Base-by-base conservation (phyloP, 2,797 vertebrate genomes). In the Betta splendens region DNA sequence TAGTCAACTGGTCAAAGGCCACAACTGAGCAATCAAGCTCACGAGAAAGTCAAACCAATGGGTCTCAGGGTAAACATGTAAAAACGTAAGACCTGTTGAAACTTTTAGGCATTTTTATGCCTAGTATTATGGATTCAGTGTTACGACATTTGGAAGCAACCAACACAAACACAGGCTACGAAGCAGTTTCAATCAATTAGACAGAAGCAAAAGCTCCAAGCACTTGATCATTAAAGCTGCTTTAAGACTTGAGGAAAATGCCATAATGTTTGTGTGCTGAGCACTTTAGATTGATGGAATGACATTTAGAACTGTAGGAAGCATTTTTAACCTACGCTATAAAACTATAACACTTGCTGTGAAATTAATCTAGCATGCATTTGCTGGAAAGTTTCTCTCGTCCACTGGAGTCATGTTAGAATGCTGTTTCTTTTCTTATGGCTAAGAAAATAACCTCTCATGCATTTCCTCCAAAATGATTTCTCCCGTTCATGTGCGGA, bases 61-160 rank as follows among this genome's bases (percentile, higher is more conserved):
- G 22, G 44, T 63, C 40, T 35, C 25, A 11, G 15, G 25, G 36
- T 18, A 1, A 13, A 36, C 18, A 60, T 35, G 46, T 26, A 43
- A n/a, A n/a, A n/a, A 21, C 63, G 55, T 17, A 13, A 33, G 54
- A 59, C 25, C 46, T 53, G 53, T 31, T 64, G 33, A 46, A 54
- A 76, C 33, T 42, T 64, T 69, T 26, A 45, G 59, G 36, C 44
- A 23, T 57, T 56, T 61, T 31, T 15, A 48, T 50, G 35, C 53
- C 33, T 57, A 54, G 44, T 31, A 28, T 42, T 39, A 53, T 44
- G 69, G 64, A 81, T 75, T 55, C 75, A 67, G 79, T 56, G 68
- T 64, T 68, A 36, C 61, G 71, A 64, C 57, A 57, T 64, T 61
- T 50, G 66, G 21, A 60, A 33, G 42, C 31, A 39, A 32, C 39